These are phyloP conservation scores for Tenthredo notha DNA, from an alignment of 2,888 invertebrate species.

Conservation along the genomic window DNA sequence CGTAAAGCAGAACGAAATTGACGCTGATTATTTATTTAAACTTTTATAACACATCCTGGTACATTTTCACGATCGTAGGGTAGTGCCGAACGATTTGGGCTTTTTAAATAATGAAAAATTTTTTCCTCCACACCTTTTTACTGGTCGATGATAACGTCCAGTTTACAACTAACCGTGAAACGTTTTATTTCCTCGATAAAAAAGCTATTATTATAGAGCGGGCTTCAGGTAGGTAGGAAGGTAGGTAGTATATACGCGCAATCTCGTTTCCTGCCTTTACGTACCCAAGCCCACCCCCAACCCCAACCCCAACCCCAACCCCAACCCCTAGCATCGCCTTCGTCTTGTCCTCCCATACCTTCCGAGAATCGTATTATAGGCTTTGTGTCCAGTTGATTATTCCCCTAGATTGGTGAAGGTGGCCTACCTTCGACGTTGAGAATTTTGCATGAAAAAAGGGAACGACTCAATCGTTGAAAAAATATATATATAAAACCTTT, in stretches of 20 bases:
- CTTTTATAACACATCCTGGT: not conserved
- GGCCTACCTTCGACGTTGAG: not conserved
- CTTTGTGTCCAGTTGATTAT: conserved; percentile 16
- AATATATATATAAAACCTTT: not conserved
- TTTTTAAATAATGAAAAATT: conserved; percentile 19
- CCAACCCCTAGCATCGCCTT: not conserved
- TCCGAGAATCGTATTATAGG: not conserved
- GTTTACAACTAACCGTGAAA: conserved; percentile 41
- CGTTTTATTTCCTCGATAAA: conserved; percentile 47
- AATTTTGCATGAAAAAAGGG: not conserved
- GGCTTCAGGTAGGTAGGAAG: conserved; percentile 4
- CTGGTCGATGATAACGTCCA: conserved; percentile 34
- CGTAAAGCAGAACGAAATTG: not conserved
- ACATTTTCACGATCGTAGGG: not conserved
- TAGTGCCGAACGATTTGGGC: not conserved
- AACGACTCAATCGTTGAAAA: not conserved
- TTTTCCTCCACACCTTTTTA: not conserved
- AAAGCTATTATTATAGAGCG: conserved; percentile 36
- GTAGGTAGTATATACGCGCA: conserved; percentile 12
- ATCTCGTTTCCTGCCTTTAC: conserved; percentile 43
- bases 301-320: not conserved
- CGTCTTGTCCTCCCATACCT: conserved; percentile 6
- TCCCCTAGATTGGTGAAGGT: not conserved
- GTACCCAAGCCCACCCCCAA: conserved; percentile 11
- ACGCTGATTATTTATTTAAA: not conserved